Percentiles rank a stretch among this genome's conserved stretches.
These are phyloP conservation scores for Dryobotodes eremita DNA, from an alignment of 2,888 invertebrate genomes.

Conservation along the genomic window DNA sequence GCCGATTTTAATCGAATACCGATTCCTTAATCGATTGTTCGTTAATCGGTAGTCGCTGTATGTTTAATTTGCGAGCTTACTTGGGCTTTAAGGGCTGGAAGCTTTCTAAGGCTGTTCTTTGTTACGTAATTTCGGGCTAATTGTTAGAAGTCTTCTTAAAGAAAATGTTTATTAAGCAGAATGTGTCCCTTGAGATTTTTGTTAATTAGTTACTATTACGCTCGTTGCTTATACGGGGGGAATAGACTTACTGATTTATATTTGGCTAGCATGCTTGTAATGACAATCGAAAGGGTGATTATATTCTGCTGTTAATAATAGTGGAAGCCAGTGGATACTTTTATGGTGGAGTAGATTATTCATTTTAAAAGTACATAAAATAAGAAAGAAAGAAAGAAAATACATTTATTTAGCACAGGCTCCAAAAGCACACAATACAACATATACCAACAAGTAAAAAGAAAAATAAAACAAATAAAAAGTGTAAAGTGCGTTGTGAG, in stretches of 20 bases:
- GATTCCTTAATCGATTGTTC: constrained; percentile 44
- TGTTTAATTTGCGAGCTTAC: constrained; percentile 60
- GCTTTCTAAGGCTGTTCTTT: constrained; percentile 1
- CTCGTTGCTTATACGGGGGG: background rate
- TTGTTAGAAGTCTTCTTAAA: constrained; percentile 39
- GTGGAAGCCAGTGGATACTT: background rate
- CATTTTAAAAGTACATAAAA: no score
- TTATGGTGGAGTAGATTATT: no score
- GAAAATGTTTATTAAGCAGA: constrained; percentile 50
- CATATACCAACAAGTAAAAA: no score
- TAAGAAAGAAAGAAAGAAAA: no score
- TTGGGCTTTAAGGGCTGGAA: constrained; percentile 25
- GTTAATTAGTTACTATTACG: constrained; percentile 45
- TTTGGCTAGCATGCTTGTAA: constrained; percentile 2
- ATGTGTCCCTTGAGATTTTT: constrained; percentile 49
- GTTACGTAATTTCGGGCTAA: constrained; percentile 40
- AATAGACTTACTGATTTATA: constrained; percentile 30
- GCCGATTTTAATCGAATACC: constrained; percentile 50
- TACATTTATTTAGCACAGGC: no score
- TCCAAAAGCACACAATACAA: no score
- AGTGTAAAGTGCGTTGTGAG: no score
- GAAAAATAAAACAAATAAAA: no score
- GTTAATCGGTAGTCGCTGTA: constrained; percentile 52
- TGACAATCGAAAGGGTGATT: no score
- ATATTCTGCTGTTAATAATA: constrained; percentile 8